These are phyloP conservation scores for Osmerus eperlanus DNA, from an alignment of 2,113 vertebrate genomes.

Conservation along the genomic window DNA sequence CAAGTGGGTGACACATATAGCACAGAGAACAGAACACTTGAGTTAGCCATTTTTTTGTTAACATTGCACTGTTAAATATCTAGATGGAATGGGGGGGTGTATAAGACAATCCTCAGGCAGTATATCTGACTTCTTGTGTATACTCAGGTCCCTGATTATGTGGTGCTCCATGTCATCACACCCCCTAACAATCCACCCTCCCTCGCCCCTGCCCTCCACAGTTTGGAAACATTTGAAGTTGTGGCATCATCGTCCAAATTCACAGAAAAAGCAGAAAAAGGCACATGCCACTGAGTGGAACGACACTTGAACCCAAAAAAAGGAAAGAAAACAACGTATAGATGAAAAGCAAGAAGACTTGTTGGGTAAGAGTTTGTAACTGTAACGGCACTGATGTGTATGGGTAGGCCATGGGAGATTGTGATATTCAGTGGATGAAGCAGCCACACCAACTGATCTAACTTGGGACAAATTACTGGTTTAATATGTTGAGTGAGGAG, in stretches of 20 bases:
- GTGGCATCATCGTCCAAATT: conserved; percentile 68
- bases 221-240: conserved; percentile 53
- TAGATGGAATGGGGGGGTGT: conserved; percentile 53
- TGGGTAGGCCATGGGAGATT: conserved; percentile 20
- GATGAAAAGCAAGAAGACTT: conserved; percentile 52
- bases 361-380: conserved; percentile 42
- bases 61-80: conserved; percentile 68
- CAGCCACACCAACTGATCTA: conserved; percentile 46
- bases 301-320: conserved; percentile 49
- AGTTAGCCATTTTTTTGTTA: conserved; percentile 59
- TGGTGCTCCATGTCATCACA: conserved; percentile 58
- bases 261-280: conserved; percentile 75
- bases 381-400: conserved; percentile 63
- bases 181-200: conserved; percentile 21
- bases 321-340: conserved; percentile 45
- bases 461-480: conserved; percentile 44
- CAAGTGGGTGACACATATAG: conserved; percentile 73
- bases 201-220: conserved; percentile 34
- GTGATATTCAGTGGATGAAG: conserved; percentile 29
- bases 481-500: conserved; percentile 38
- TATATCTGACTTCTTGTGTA: conserved; percentile 53
- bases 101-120: conserved; percentile 63
- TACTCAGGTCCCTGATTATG: conserved; percentile 64
- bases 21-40: conserved; percentile 70
- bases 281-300: conserved; percentile 76